Evolutionary conservation across 2,113 vertebrate genomes (phyloP), one percentile per base, ranked within the genome.

Genomic region (Bombycilla garrulus): DNA sequence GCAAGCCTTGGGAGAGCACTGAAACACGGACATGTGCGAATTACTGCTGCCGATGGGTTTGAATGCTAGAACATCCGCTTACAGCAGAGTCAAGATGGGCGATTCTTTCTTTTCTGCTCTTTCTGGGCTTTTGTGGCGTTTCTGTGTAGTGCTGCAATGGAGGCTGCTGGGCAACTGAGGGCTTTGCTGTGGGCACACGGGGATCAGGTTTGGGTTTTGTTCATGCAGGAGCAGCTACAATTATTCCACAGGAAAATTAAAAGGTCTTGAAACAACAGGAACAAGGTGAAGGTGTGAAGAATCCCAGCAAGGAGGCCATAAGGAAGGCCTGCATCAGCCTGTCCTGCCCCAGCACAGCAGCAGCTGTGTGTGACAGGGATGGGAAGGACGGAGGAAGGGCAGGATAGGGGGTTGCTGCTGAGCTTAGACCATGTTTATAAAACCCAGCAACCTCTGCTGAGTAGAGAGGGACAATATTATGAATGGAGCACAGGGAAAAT

Each of bases 151-250:
- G 56, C 81, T 48, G 69, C 88, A 90, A 0, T 26, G n/a, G 42
- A 58, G 36, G 25, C 44, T 81, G 48, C 21, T 0, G 2, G 44
- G 36, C 2, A 2, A 11, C 4, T 3, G 2, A 14, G 50, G 29
- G n/a, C 65, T 61, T 47, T 1, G 0, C 58, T 78, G 12, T 8
- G 26, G 17, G 64, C 48, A 20, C 2, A 0, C 0, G 0, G 16
- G 11, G 23, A 57, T 15, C 31, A 26, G 19, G 45, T 24, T 10
- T n/a, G 53, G 69, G 57, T 3, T 67, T 71, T 51, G 45, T 25
- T 82, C 62, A 21, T 29, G 29, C 9, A 53, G 48, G 6, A 79
- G 25, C 24, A 18, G 42, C 38, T 54, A 6, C 9, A 44, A 23
- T 60, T 56, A 60, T 3, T 54, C 21, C 24, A 35, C 5, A 12